phyloP scores from a whole-genome alignment of 2,113 vertebrate genomes.

The Prunella fulvescens region DNA sequence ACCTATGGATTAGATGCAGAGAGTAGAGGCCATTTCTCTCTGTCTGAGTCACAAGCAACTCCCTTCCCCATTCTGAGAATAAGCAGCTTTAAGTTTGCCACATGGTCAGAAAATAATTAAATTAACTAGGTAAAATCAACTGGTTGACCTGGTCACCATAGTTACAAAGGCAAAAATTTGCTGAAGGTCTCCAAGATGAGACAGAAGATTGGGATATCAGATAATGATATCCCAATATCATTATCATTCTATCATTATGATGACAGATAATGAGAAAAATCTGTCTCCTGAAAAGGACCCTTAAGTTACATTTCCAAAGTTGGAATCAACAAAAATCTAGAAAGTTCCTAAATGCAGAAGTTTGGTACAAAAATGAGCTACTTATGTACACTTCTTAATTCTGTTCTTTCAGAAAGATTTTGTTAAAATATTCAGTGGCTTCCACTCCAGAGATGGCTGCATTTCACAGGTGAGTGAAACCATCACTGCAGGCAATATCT shows the following conservation, averaged over 20 bases:
- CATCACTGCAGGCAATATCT: not conserved
- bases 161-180: not conserved
- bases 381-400: not conserved
- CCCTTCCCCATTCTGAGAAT: not conserved
- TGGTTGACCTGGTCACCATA: not conserved
- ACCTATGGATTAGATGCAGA: not conserved
- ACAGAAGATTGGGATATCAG: not conserved
- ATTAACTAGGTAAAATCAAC: not conserved
- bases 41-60: not conserved
- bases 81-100: not conserved
- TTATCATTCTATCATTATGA: no score
- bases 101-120: not conserved
- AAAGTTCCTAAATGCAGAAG: not conserved
- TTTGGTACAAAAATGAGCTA: not conserved
- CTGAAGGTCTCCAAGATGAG: not conserved
- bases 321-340: not conserved
- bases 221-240: no score
- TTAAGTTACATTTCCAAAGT: not conserved
- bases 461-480: constrained; percentile 38
- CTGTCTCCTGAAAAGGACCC: not conserved
- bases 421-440: constrained; percentile 3
- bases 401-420: not conserved
- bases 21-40: not conserved
- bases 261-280: not conserved
- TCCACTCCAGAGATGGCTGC: not conserved